These are phyloP conservation scores for Rattus norvegicus DNA, from an alignment of 2,113 vertebrate species.

Conservation along the genomic window DNA sequence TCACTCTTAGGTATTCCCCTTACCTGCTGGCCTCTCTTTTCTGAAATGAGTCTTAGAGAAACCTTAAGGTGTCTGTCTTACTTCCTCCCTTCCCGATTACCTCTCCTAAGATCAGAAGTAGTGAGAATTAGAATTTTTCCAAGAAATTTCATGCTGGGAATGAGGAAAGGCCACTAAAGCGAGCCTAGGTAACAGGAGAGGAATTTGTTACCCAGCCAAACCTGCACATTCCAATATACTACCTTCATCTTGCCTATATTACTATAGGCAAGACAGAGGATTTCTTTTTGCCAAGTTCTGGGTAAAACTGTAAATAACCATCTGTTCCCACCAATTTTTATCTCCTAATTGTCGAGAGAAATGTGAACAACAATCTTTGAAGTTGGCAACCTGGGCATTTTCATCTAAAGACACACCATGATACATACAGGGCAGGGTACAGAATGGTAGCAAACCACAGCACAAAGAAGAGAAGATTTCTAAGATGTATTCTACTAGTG, in stretches of 20 bases:
- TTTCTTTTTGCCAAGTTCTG: neutral
- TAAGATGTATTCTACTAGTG: conserved; percentile 13
- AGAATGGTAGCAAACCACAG: neutral
- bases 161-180: neutral
- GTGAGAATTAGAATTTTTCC: neutral
- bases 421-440: neutral
- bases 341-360: neutral
- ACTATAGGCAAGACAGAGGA: neutral
- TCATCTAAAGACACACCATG: neutral
- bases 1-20: neutral
- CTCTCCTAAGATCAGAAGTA: neutral
- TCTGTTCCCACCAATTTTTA: neutral
- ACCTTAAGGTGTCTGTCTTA: neutral
- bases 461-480: conserved; percentile 16
- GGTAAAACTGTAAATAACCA: neutral
- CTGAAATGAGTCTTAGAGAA: conserved; percentile 2
- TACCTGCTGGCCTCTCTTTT: neutral
- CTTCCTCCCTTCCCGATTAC: neutral
- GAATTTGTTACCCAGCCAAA: neutral
- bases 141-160: neutral
- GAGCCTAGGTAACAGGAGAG: neutral
- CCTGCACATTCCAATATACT: neutral
- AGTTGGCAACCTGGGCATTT: neutral
- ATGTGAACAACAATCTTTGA: neutral
- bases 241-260: neutral